These are phyloP conservation scores for Osmerus eperlanus DNA, from an alignment of 2,113 vertebrate species.

Conservation along the genomic window DNA sequence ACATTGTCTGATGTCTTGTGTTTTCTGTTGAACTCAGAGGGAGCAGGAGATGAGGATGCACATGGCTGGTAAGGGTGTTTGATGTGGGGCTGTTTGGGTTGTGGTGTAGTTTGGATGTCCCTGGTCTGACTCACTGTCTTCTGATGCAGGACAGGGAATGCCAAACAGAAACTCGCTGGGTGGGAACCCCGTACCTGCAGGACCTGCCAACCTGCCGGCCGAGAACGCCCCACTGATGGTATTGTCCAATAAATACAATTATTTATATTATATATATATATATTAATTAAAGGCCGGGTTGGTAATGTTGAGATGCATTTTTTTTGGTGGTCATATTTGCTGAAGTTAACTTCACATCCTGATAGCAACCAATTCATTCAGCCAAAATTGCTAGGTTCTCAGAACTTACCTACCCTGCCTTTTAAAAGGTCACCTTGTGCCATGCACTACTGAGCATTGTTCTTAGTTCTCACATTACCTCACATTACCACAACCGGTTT, in stretches of 20 bases:
- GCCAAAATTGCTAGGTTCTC: no score
- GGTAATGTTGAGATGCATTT: no score
- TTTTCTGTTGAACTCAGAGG: constrained; percentile 39
- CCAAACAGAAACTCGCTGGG: constrained; percentile 68
- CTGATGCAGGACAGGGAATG: constrained; percentile 60
- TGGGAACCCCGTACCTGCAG: constrained; percentile 49
- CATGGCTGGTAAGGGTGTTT: constrained; percentile 54
- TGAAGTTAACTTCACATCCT: no score
- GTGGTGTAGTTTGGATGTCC: background rate
- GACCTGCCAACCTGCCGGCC: constrained; percentile 49
- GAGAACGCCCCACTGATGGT: constrained; percentile 59
- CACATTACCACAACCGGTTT: no score
- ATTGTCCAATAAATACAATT: background rate
- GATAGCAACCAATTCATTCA: no score
- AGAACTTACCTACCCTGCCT: no score
- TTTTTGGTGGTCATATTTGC: no score
- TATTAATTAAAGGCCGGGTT: no score
- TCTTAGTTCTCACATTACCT: no score
- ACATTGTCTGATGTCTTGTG: background rate
- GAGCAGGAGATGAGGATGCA: constrained; percentile 77
- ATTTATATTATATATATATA: no score
- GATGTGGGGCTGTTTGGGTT: background rate
- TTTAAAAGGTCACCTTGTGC: no score
- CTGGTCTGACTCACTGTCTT: background rate
- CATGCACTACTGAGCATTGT: no score